Conservation (phyloP, 1,140 invertebrate genomes). For the Heliothis subflexa region DNA sequence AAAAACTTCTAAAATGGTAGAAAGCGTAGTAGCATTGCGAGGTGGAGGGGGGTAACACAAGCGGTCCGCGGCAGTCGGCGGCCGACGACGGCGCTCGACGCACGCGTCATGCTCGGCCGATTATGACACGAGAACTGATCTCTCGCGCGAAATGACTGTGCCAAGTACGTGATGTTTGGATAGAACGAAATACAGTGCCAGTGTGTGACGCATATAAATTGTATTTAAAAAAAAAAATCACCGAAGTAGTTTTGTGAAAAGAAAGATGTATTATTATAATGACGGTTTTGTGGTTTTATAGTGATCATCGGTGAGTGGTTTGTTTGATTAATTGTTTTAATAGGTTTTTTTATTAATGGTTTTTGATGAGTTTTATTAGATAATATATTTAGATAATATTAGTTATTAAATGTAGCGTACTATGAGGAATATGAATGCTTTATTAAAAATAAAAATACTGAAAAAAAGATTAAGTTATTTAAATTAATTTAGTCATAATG, state of each 20-base stretch:
- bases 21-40: constrained; percentile 50
- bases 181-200: constrained; percentile 60
- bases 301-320: constrained; percentile 80
- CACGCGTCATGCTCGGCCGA: constrained; percentile 64
- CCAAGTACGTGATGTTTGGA: constrained; percentile 60
- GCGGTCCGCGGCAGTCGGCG: constrained; percentile 68
- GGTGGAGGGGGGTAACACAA: constrained; percentile 56
- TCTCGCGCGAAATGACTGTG: constrained; percentile 72
- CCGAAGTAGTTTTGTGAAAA: constrained; percentile 57
- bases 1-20: constrained; percentile 48
- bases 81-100: constrained; percentile 63
- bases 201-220: constrained; percentile 57
- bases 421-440: too few species aligned
- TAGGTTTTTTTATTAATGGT: neutral
- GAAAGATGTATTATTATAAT: constrained; percentile 71
- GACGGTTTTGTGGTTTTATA: constrained; percentile 79
- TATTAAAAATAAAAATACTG: too few species aligned
- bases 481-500: too few species aligned
- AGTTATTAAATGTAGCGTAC: too few species aligned
- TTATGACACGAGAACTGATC: constrained; percentile 60
- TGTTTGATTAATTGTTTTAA: neutral
- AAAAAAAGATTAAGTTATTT: too few species aligned
- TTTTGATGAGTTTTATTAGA: neutral
- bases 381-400: too few species aligned
- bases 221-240: constrained; percentile 3